A percentile compares a stretch with the other conserved stretches of the same genome.
phyloP scores from a whole-genome alignment of 2,797 vertebrate genomes.

The Urocyon cinereoargenteus region DNA sequence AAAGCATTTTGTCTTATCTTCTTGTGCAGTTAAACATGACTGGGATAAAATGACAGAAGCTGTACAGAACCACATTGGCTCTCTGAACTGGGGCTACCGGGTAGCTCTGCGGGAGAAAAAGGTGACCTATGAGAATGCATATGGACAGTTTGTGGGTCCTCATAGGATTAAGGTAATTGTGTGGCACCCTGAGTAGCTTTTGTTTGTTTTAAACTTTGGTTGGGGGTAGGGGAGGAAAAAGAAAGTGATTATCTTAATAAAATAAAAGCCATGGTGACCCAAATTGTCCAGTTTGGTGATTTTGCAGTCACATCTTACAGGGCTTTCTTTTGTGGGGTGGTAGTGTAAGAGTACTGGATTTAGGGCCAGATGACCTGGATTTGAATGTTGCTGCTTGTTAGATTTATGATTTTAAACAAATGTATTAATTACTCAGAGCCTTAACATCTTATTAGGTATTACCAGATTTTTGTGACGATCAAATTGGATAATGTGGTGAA shows the following conservation, averaged over 20 bases:
- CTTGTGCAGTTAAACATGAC: constrained; percentile 86
- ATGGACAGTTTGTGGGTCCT: constrained; percentile 89
- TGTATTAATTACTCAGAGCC: background rate
- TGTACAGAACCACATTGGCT: constrained; percentile 89
- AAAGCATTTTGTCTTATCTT: constrained; percentile 58
- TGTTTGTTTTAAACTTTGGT: background rate
- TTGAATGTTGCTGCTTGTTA: background rate
- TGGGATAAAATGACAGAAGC: constrained; percentile 91
- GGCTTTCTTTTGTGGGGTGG: background rate
- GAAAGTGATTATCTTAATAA: background rate
- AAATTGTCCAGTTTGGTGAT: too few species aligned
- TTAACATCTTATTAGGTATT: background rate
- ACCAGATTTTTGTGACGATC: background rate
- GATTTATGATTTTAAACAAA: background rate
- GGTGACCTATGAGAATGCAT: constrained; percentile 89
- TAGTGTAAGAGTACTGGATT: background rate
- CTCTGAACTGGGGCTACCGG: constrained; percentile 89
- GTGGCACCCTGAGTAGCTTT: background rate
- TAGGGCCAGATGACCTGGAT: background rate
- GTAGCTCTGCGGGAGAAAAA: constrained; percentile 88
- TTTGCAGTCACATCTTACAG: background rate
- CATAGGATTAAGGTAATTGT: constrained; percentile 90
- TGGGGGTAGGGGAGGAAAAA: background rate
- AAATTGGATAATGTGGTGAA: background rate
- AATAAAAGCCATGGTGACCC: background rate